Conservation (phyloP, 1,140 invertebrate species). For the Leptonema lineaticorne region DNA sequence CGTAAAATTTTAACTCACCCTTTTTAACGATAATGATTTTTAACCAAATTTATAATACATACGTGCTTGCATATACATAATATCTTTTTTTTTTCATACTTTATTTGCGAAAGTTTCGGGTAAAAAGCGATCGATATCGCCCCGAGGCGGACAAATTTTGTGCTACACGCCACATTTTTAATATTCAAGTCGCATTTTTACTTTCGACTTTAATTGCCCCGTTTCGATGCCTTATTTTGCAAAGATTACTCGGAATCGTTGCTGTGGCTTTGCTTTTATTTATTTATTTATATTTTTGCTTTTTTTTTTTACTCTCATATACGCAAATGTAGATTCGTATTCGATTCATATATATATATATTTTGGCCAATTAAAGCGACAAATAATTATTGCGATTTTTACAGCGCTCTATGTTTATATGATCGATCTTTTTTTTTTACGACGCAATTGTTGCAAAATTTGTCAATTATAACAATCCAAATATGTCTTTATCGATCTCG, state of each 20-base stretch:
- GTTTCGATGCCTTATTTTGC: not conserved
- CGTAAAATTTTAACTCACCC: too few relatives aligned
- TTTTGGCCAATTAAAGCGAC: not conserved
- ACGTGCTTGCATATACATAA: too few relatives aligned
- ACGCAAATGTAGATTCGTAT: too few relatives aligned
- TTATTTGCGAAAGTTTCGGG: too few relatives aligned
- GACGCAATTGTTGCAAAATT: slow-evolving; percentile 8
- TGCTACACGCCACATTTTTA: not conserved
- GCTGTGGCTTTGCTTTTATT: too few relatives aligned
- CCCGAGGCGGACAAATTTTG: not conserved
- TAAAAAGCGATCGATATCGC: not conserved
- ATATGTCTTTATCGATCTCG: not conserved
- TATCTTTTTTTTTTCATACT: too few relatives aligned
- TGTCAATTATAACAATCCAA: not conserved
- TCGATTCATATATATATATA: not conserved
- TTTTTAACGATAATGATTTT: too few relatives aligned
- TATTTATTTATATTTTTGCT: not conserved
- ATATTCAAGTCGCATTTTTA: slow-evolving; percentile 23
- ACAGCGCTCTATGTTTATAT: too few relatives aligned
- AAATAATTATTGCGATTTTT: too few relatives aligned
- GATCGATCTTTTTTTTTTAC: too few relatives aligned
- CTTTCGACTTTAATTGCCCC: slow-evolving; percentile 18
- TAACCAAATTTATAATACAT: too few relatives aligned
- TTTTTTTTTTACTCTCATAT: not conserved
- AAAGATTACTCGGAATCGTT: not conserved